Conservation (phyloP, 2,888 invertebrate species). For the Dioctria linearis region DNA sequence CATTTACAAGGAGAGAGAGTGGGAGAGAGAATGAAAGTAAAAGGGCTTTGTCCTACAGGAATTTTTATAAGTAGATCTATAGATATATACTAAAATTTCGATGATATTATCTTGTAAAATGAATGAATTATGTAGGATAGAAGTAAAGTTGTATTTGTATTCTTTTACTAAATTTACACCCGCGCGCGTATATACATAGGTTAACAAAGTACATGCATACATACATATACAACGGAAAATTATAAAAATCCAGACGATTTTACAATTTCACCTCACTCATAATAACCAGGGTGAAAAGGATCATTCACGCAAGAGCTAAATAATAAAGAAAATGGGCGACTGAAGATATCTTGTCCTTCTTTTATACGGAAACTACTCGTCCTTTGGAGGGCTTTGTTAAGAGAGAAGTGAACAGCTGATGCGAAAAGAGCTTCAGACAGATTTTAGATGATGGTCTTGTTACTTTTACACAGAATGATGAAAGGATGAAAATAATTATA, state of each 20-base stretch:
- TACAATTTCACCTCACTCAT: not conserved
- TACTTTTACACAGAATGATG: no score
- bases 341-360: not conserved
- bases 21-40: no score
- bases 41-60: no score
- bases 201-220: no score
- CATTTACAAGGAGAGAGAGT: no score
- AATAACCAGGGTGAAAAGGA: not conserved
- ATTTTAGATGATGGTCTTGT: not conserved
- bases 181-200: no score
- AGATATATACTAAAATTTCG: no score
- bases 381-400: not conserved
- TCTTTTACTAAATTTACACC: no score
- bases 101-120: no score
- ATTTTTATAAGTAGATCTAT: no score
- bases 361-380: not conserved
- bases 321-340: not conserved
- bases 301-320: constrained; percentile 6
- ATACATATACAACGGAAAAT: not conserved
- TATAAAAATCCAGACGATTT: constrained; percentile 1
- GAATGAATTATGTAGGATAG: no score
- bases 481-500: not conserved
- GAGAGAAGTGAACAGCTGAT: not conserved
- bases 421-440: not conserved
- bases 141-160: no score